Evolutionary conservation across 2,888 invertebrate species (phyloP), one percentile per base, ranked within the genome.

Genomic region (Synergus umbraculus): DNA sequence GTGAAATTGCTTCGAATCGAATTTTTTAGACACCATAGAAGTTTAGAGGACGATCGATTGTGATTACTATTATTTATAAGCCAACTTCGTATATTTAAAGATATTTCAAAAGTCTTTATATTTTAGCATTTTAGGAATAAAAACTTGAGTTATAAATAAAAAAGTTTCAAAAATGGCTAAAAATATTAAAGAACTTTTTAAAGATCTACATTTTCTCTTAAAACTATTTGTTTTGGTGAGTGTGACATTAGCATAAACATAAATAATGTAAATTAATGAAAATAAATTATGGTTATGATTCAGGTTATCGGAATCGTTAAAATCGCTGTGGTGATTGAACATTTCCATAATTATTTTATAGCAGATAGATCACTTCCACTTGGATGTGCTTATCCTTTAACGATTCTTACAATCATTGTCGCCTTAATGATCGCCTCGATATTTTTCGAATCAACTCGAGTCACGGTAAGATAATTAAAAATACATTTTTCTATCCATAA

Each of bases 151-250:
- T 60, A 18, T 7, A 60, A 60, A n/a, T 7, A 60, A 60, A n/a
- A 22, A 76, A 76, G n/a, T 58, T 37, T 15, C 29, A 76, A 76
- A 65, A 73, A 83, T 83, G 82, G 65, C 64, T 46, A 79, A 80
- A 54, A 37, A 63, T n/a, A 78, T 65, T 18, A 58, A 12, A 10
- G 78, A 82, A 15, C 54, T 82, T 1, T 78, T 76, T 78, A 82
- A 77, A 18, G 65, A 86, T 64, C 60, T 81, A 22, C 82, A 86
- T 76, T 85, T 81, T 41, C n/a, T 79, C 13, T 76, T 87, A 8
- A 87, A 86, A 54, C 10, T 86, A 4, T 37, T 79, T 41, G 78
- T 79, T 37, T 43, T 85, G 44, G 86, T 86, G 46, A 85, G 82
- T 54, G 54, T 58, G 46, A 29, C 1, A 65, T 22, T 12, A 15